Evolutionary conservation across 2,888 invertebrate genomes (phyloP).

Genomic region (Urechis unicinctus): DNA sequence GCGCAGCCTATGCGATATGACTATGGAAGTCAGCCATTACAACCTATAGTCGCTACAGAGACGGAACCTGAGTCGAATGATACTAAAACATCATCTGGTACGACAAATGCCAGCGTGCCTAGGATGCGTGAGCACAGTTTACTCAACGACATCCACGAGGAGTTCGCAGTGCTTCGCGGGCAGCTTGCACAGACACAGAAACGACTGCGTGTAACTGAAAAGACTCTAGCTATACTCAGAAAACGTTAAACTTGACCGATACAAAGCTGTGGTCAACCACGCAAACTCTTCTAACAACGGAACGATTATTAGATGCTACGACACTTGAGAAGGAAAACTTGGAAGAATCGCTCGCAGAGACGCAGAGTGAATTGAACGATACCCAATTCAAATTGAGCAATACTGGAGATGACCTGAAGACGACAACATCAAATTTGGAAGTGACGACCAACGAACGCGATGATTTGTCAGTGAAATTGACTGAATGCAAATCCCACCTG

Average conservation of each 20-base stretch:
- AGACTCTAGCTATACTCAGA: conserved; percentile 2
- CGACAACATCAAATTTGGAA: too few relatives aligned
- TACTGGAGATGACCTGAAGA: conserved; percentile 3
- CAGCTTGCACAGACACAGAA: conserved; percentile 1
- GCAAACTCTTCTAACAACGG: conserved; percentile 2
- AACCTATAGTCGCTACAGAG: background rate
- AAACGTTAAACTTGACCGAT: conserved; percentile 8
- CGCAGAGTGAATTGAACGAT: conserved; percentile 3
- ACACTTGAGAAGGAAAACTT: background rate
- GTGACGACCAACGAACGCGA: too few relatives aligned
- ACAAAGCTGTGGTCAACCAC: conserved; percentile 4
- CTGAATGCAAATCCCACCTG: too few relatives aligned
- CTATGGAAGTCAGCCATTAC: too few relatives aligned
- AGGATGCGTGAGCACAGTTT: conserved; percentile 16
- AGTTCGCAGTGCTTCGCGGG: conserved; percentile 11
- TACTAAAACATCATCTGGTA: background rate
- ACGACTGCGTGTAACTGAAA: conserved; percentile 4
- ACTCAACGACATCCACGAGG: conserved; percentile 12
- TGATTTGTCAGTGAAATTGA: too few relatives aligned
- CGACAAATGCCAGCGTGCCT: conserved; percentile 4
- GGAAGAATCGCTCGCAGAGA: background rate
- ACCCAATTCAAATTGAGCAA: background rate
- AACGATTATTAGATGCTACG: conserved; percentile 3
- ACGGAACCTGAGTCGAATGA: background rate
- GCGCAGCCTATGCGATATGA: too few relatives aligned